Percentiles rank a stretch among this genome's conserved stretches.
These are phyloP conservation scores for Buathra laborator DNA, from an alignment of 2,888 invertebrate genomes.

Conservation along the genomic window DNA sequence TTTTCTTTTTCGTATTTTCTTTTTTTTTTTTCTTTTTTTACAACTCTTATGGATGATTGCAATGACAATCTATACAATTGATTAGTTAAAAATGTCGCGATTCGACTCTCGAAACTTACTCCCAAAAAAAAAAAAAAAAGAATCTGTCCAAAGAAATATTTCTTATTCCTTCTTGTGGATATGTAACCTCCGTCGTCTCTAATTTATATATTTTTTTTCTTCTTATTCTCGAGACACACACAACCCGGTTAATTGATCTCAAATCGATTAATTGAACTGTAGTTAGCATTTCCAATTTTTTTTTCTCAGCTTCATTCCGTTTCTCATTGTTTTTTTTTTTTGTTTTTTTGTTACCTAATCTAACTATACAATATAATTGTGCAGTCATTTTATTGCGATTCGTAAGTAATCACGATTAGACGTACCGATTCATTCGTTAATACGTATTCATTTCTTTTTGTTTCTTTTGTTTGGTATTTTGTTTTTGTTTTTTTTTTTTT, in stretches of 20 bases:
- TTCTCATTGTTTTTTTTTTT: constrained; percentile 47
- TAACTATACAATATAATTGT: constrained; percentile 81
- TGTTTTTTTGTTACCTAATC: constrained; percentile 66
- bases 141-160: constrained; percentile 36
- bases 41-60: constrained; percentile 41
- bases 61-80: constrained; percentile 59
- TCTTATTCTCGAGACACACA: constrained; percentile 42
- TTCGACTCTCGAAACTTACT: constrained; percentile 45
- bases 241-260: constrained; percentile 61
- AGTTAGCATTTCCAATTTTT: constrained; percentile 68
- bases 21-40: background rate
- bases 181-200: constrained; percentile 64
- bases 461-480: background rate
- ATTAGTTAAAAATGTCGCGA: background rate
- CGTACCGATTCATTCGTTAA: constrained; percentile 27
- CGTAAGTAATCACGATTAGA: constrained; percentile 53
- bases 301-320: constrained; percentile 71
- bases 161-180: constrained; percentile 64
- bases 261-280: constrained; percentile 71
- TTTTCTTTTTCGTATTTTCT: constrained; percentile 1
- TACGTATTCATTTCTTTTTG: constrained; percentile 24
- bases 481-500: background rate
- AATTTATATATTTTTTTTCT: constrained; percentile 46
- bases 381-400: constrained; percentile 76
- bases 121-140: constrained; percentile 49